Conservation (phyloP, 2,888 invertebrate genomes). For the Pseudococcus longispinus region DNA sequence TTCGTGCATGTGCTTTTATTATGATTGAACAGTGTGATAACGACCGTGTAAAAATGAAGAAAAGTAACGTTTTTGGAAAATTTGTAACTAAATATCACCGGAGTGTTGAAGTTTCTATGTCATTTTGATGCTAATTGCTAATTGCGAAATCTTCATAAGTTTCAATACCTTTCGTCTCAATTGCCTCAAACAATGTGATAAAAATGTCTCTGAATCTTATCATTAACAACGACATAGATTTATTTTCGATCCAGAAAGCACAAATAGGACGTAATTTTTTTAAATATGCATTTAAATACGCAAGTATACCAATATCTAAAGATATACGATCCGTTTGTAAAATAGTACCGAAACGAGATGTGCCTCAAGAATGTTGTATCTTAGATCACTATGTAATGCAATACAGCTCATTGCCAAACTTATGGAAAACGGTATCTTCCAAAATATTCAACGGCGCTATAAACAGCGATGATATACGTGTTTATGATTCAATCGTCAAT, state of each 20-base stretch:
- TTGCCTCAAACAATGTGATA: background rate
- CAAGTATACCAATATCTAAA: background rate
- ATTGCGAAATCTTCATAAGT: background rate
- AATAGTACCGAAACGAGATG: background rate
- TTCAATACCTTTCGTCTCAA: background rate
- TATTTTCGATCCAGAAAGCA: constrained; percentile 17
- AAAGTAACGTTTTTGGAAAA: background rate
- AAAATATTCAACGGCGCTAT: background rate
- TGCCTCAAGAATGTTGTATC: background rate
- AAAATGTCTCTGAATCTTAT: background rate
- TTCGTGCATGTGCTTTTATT: background rate
- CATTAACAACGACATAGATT: background rate
- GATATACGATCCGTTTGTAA: constrained; percentile 19
- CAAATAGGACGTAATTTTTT: background rate
- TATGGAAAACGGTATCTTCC: background rate
- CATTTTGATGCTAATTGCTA: background rate
- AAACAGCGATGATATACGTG: constrained; percentile 12
- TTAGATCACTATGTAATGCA: background rate
- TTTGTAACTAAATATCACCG: background rate
- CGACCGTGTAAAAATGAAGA: no score
- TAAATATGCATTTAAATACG: background rate
- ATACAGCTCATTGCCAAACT: background rate
- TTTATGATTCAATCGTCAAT: constrained; percentile 18
- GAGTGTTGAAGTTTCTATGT: background rate
- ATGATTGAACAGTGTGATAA: background rate